Conservation (phyloP, 2,113 vertebrate species). For the Platichthys stellatus region DNA sequence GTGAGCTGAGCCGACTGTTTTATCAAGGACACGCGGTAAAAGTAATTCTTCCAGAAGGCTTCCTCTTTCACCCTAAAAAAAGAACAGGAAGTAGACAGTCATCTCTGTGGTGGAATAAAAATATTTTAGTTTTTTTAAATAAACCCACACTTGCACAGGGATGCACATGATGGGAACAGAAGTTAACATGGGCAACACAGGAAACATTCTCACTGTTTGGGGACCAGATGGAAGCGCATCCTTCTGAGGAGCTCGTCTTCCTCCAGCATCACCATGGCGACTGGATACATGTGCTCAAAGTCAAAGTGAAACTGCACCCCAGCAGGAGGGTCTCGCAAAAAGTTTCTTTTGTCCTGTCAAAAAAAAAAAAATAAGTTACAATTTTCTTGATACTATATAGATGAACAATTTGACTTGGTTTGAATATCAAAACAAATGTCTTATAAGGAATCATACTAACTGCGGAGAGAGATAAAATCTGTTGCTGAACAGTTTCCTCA, state of each 20-base stretch:
- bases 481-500: constrained; percentile 93
- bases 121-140: background rate
- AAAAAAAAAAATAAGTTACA: background rate
- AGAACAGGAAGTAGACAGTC: background rate
- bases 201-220: constrained; percentile 88
- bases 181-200: background rate
- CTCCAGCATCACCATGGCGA: constrained; percentile 93
- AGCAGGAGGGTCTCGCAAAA: constrained; percentile 91
- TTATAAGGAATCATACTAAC: constrained; percentile 78
- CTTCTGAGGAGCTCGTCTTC: constrained; percentile 92
- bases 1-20: constrained; percentile 70
- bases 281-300: constrained; percentile 91
- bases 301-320: constrained; percentile 94
- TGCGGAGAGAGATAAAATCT: constrained; percentile 93
- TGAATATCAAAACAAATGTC: background rate
- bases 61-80: constrained; percentile 65
- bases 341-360: constrained; percentile 91
- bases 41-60: constrained; percentile 73
- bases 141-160: background rate
- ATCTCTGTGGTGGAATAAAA: background rate
- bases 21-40: constrained; percentile 64
- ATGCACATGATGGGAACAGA: background rate
- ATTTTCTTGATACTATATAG: background rate
- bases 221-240: constrained; percentile 96
- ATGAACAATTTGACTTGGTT: no score